Evolutionary conservation across 2,797 vertebrate species (phyloP).

Genomic region (Acanthurus lineatus): DNA sequence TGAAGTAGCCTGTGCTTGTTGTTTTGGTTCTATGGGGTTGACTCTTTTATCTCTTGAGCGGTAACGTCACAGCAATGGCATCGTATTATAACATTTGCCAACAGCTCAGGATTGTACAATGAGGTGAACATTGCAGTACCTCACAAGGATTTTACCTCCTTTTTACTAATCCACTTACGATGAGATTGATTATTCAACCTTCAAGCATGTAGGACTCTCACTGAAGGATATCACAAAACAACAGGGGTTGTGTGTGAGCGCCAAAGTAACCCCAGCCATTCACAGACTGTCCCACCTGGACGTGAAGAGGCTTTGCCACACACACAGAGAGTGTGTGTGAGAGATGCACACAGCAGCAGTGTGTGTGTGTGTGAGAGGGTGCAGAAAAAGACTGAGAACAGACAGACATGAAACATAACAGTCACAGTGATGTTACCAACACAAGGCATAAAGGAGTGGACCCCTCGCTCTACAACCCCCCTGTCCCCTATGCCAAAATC

Average conservation of each 20-base stretch:
- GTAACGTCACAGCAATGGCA: slow-evolving; percentile 99
- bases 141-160: slow-evolving; percentile 66
- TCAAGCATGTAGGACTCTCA: slow-evolving; percentile 76
- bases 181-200: slow-evolving; percentile 74
- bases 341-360: slow-evolving; percentile 68
- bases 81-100: slow-evolving; percentile 77
- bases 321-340: slow-evolving; percentile 65
- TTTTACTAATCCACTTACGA: slow-evolving; percentile 70
- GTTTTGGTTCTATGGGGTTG: slow-evolving; percentile 90
- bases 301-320: slow-evolving; percentile 83
- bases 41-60: slow-evolving; percentile 99
- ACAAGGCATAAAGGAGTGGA: slow-evolving; percentile 99
- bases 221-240: slow-evolving; percentile 80
- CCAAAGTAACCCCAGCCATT: slow-evolving; percentile 82
- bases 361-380: slow-evolving; percentile 79
- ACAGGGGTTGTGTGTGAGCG: slow-evolving; percentile 75
- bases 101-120: slow-evolving; percentile 78
- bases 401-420: slow-evolving; percentile 78
- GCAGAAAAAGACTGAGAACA: slow-evolving; percentile 88
- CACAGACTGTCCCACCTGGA: slow-evolving; percentile 85
- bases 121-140: slow-evolving; percentile 66
- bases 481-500: slow-evolving; percentile 90
- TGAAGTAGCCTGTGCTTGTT: slow-evolving; percentile 62
- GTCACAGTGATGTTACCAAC: slow-evolving; percentile 99
- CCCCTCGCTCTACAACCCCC: slow-evolving; percentile 92